Evolutionary conservation across 2,797 vertebrate species (phyloP).

Genomic region (Manis javanica): DNA sequence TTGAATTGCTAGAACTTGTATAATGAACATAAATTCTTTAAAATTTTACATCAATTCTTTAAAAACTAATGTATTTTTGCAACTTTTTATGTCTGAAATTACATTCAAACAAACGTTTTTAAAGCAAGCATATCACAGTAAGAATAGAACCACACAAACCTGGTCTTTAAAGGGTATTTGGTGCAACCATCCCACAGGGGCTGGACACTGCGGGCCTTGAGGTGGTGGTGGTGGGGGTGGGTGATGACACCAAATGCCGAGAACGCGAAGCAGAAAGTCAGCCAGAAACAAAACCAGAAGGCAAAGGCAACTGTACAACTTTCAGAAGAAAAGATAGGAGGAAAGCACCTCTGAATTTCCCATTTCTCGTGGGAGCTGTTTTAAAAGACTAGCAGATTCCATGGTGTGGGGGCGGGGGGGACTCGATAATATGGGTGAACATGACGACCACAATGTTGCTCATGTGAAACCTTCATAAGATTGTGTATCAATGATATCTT

Average conservation of each 20-base stretch:
- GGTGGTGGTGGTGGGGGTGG: too few relatives aligned
- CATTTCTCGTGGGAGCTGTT: neutral
- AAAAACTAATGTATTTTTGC: neutral
- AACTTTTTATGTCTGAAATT: neutral
- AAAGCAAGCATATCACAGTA: accelerated
- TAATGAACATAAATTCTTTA: neutral
- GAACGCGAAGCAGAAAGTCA: neutral
- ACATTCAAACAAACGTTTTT: neutral
- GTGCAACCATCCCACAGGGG: too few relatives aligned
- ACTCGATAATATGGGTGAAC: too few relatives aligned
- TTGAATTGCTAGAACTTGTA: neutral
- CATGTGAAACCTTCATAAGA: too few relatives aligned
- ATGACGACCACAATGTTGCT: too few relatives aligned
- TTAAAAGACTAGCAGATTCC: neutral
- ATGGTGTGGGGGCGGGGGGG: too few relatives aligned
- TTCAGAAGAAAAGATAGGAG: neutral
- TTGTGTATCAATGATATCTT: too few relatives aligned
- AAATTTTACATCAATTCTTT: neutral
- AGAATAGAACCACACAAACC: neutral
- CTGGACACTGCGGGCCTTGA: too few relatives aligned
- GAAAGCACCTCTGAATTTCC: neutral
- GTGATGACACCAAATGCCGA: too few relatives aligned
- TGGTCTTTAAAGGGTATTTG: neutral
- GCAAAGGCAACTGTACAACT: neutral
- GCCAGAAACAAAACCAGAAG: neutral